Evolutionary conservation across 2,888 invertebrate species (phyloP).

Genomic region (Leptogaster cylindrica): DNA sequence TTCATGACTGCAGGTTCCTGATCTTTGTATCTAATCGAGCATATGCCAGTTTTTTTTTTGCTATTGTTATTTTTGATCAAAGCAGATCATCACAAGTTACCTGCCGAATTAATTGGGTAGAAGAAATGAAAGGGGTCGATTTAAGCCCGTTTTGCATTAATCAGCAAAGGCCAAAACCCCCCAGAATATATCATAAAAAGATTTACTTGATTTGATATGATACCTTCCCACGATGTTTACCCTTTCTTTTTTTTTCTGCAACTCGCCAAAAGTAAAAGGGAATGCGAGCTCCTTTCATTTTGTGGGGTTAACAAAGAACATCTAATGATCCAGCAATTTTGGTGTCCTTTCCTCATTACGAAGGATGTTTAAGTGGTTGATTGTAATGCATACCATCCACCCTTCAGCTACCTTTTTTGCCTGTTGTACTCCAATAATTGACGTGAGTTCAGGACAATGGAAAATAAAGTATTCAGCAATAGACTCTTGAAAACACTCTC

Average conservation of each 20-base stretch:
- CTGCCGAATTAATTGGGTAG: background rate
- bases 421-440: too few species aligned
- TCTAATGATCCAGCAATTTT: conserved; percentile 22
- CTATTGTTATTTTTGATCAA: too few species aligned
- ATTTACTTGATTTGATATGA: background rate
- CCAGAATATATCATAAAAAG: background rate
- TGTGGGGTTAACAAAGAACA: background rate
- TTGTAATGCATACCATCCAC: conserved; percentile 13
- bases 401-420: background rate
- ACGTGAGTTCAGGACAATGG: too few species aligned
- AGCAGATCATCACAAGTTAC: background rate
- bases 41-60: background rate
- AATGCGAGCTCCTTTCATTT: conserved; percentile 1
- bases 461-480: too few species aligned
- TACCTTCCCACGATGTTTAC: background rate
- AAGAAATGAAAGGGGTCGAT: background rate
- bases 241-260: background rate
- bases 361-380: background rate
- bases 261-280: background rate
- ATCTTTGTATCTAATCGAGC: background rate
- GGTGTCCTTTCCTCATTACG: background rate
- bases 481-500: too few species aligned
- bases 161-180: background rate
- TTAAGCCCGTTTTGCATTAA: background rate
- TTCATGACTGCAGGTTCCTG: too few species aligned